These are phyloP conservation scores for Melanotaenia duboulayi DNA, from an alignment of 2,113 vertebrate species.

Conservation along the genomic window DNA sequence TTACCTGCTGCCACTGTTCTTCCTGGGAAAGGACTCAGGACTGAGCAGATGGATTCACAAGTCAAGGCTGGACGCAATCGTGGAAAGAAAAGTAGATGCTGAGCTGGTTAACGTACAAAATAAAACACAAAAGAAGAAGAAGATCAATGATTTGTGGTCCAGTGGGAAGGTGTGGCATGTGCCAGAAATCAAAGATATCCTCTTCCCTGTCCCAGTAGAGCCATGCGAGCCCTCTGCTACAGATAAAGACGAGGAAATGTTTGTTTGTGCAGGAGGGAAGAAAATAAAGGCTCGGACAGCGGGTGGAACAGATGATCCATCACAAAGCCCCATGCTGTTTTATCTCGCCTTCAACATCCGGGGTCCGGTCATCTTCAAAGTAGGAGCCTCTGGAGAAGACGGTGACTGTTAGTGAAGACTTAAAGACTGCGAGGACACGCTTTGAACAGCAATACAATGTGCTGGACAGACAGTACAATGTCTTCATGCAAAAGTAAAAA, in stretches of 20 bases:
- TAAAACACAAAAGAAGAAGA: fast-evolving
- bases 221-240: fast-evolving
- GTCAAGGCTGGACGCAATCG: slow-evolving; percentile 26
- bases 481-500: too few species aligned
- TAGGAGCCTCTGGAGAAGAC: fast-evolving
- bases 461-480: neutral
- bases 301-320: neutral
- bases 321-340: neutral
- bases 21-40: slow-evolving; percentile 50
- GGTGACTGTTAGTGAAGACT: neutral
- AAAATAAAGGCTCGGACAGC: neutral
- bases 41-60: slow-evolving; percentile 59
- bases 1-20: slow-evolving; percentile 63
- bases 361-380: slow-evolving; percentile 57
- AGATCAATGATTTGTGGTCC: slow-evolving; percentile 17
- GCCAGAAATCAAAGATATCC: slow-evolving; percentile 12
- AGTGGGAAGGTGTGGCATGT: slow-evolving; percentile 34
- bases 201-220: slow-evolving; percentile 14
- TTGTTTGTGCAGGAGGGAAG: neutral
- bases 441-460: neutral
- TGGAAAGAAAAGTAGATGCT: neutral
- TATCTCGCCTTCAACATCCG: slow-evolving; percentile 68
- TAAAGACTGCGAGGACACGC: neutral
- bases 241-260: neutral
- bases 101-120: fast-evolving